Percentiles rank a stretch among this genome's conserved stretches.
phyloP scores from a whole-genome alignment of 2,888 invertebrate species.

The Pristionchus fissidentatus region DNA sequence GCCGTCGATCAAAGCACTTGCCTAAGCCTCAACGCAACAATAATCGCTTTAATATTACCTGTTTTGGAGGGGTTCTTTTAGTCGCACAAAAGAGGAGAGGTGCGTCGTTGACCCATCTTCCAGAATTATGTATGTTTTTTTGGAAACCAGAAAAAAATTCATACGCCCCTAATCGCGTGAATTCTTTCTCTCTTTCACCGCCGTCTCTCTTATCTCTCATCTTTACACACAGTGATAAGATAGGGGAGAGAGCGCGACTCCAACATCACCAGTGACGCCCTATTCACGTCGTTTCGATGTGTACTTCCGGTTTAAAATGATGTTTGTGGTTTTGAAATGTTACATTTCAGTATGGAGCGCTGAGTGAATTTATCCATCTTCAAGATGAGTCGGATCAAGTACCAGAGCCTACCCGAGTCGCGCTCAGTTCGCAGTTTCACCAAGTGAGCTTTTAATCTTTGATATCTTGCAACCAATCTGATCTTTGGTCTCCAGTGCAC shows the following conservation, averaged over 20 bases:
- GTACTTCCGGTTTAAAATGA: not conserved
- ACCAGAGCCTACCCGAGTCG: conserved; percentile 6
- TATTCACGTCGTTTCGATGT: not conserved
- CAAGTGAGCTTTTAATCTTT: conserved; percentile 11
- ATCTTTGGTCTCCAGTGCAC: not conserved
- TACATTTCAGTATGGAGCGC: not conserved
- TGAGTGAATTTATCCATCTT: not conserved
- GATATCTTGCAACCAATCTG: not conserved
- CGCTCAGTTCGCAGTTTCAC: not conserved
- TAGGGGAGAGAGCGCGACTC: too few species aligned
- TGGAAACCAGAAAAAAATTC: too few species aligned
- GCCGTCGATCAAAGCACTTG: too few species aligned
- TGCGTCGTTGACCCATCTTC: too few species aligned
- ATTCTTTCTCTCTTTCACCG: too few species aligned
- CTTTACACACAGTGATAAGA: conserved; percentile 32
- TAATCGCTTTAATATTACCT: too few species aligned
- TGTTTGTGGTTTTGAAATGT: not conserved
- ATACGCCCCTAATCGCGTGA: too few species aligned
- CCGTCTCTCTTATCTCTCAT: too few species aligned
- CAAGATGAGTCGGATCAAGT: conserved; percentile 3
- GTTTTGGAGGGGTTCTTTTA: too few species aligned
- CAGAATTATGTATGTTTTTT: too few species aligned
- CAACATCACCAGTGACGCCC: not conserved
- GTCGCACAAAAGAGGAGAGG: too few species aligned
- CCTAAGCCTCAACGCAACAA: too few species aligned